Base-by-base conservation (phyloP, 2,888 invertebrate genomes). In the Globia sparganii region DNA sequence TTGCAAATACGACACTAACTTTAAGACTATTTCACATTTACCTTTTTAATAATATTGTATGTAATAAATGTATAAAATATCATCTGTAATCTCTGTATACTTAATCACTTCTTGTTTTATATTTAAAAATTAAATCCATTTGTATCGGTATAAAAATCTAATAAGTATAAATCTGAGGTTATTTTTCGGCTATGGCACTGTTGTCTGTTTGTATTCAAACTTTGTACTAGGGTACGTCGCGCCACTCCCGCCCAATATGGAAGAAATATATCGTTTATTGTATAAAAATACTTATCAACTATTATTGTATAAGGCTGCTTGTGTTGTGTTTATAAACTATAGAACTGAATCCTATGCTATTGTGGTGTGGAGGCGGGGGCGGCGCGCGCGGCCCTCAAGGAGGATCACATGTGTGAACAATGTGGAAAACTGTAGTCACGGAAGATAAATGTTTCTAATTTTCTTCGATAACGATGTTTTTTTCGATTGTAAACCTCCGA, bases 41-140 rank as follows among this genome's bases (percentile, higher is more conserved):
- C 92, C 84, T 87, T 91, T 94, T 94, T 95, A 95, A 96, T 96
- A 96, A 96, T 96, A 96, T 95, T 95, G 95, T 96, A 93, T 96
- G 96, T 96, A 96, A 96, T 96, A 96, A 96, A 96, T 96, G 96
- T 96, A 96, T 96, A 96, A 96, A 96, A 96, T 96, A 96, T 96
- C 96, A 96, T 96, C 96, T 96, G 95, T 96, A 96, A 96, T 96
- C 95, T 96, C 96, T 96, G 96, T 96, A 96, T 96, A 96, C 96
- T 95, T 96, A 96, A 96, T 96, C 96, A 96, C 95, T 95, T 94
- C 89, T 96, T 95, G 95, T 95, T 95, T 94, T 81, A 96, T 96
- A 96, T 95, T 96, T 96, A 95, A 96, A 96, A 96, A 96, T 96
- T 96, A 96, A 96, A 96, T 96, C 96, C 96, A 96, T 96, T 96